Conservation (phyloP, 2,797 vertebrate species). For the Trachops cirrhosus region DNA sequence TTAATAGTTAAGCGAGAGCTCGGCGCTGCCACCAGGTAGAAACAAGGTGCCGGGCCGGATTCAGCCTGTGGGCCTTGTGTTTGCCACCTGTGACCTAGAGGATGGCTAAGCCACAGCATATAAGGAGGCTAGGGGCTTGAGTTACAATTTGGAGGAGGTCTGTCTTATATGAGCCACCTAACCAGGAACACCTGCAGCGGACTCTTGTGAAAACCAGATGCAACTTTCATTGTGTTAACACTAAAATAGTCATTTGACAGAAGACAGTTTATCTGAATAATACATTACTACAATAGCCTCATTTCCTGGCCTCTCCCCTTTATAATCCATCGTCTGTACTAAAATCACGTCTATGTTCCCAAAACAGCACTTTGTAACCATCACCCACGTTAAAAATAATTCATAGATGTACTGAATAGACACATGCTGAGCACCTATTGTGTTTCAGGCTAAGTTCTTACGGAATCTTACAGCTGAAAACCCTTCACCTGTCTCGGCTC, state of each 20-base stretch:
- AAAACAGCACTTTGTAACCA: neutral
- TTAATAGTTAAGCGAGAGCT: too few species aligned
- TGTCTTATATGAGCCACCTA: neutral
- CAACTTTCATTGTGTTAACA: neutral
- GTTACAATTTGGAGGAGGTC: neutral
- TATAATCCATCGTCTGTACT: neutral
- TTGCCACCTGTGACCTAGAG: neutral
- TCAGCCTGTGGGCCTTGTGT: too few species aligned
- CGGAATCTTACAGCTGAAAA: neutral
- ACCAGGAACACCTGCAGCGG: neutral
- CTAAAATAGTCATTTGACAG: neutral
- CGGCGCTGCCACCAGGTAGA: too few species aligned
- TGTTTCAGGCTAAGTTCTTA: neutral
- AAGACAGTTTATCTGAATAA: neutral
- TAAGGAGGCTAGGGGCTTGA: neutral
- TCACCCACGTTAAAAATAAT: neutral
- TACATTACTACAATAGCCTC: neutral
- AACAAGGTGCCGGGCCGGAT: too few species aligned
- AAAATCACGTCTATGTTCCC: neutral
- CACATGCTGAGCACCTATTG: neutral
- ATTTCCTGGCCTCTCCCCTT: neutral
- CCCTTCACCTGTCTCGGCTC: neutral
- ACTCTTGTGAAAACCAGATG: neutral
- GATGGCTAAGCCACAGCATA: neutral
- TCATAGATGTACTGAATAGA: neutral